A percentile compares a stretch with the other conserved stretches of the same genome.
Conservation (phyloP, 2,113 vertebrate species). For the Erpornis zantholeuca region DNA sequence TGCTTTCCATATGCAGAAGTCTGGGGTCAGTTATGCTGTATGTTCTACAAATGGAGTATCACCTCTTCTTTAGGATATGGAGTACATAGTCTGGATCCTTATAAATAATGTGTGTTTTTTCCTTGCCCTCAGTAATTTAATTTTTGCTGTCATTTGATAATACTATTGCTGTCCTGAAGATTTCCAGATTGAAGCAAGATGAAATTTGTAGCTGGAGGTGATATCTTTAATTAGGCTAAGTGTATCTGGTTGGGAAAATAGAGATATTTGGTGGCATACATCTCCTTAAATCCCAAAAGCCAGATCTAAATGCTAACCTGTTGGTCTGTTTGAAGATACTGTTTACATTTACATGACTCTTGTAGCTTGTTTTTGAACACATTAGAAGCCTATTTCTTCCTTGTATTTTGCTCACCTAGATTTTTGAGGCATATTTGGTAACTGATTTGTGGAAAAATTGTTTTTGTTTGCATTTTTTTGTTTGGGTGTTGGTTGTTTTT, state of each 20-base stretch:
- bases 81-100: neutral
- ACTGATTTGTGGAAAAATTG: neutral
- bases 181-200: neutral
- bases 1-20: neutral
- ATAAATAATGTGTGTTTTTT: neutral
- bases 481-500: neutral
- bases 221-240: neutral
- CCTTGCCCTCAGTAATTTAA: neutral
- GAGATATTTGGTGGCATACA: neutral
- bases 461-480: neutral
- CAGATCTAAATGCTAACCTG: neutral
- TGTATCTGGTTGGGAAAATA: neutral
- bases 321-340: neutral
- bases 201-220: neutral
- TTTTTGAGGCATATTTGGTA: neutral
- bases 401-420: neutral
- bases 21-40: neutral
- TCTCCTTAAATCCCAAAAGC: neutral
- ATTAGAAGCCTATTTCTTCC: neutral
- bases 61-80: neutral
- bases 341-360: neutral
- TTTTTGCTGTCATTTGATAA: neutral
- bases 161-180: neutral
- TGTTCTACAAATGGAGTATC: neutral
- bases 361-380: neutral